Conservation (phyloP, 2,888 invertebrate species). For the Cyaniris semiargus region DNA sequence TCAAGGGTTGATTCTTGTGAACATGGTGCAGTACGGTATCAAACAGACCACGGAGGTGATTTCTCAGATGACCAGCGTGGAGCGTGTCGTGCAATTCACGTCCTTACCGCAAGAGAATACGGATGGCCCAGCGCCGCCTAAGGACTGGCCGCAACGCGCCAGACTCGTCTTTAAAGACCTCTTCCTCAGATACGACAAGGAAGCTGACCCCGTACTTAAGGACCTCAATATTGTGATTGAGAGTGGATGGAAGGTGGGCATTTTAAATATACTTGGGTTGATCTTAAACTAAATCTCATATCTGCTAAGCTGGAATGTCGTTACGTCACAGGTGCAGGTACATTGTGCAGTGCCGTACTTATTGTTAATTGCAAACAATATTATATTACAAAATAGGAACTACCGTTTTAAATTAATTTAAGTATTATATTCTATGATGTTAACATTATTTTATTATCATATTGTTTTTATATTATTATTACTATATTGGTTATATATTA, state of each 20-base stretch:
- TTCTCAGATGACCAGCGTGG: slow-evolving; percentile 90
- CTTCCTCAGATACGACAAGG: slow-evolving; percentile 82
- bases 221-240: slow-evolving; percentile 83
- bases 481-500: too few relatives aligned
- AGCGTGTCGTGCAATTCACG: slow-evolving; percentile 89
- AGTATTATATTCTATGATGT: too few relatives aligned
- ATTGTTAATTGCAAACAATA: too few relatives aligned
- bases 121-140: slow-evolving; percentile 80
- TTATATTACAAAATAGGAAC: too few relatives aligned
- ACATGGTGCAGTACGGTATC: slow-evolving; percentile 90
- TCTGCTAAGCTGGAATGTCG: too few relatives aligned
- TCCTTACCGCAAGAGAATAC: slow-evolving; percentile 86
- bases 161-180: slow-evolving; percentile 81
- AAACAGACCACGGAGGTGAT: slow-evolving; percentile 88
- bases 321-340: too few relatives aligned
- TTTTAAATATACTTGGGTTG: too few relatives aligned
- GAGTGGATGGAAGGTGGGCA: slow-evolving; percentile 83
- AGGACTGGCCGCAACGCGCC: slow-evolving; percentile 83
- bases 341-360: too few relatives aligned
- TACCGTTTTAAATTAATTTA: too few relatives aligned
- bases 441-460: too few relatives aligned
- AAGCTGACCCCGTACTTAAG: slow-evolving; percentile 84
- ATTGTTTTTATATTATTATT: too few relatives aligned
- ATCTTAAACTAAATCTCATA: too few relatives aligned
- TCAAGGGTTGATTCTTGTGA: slow-evolving; percentile 86